Evolutionary conservation across 2,797 vertebrate species (phyloP).

Genomic region (Myripristis murdjan): DNA sequence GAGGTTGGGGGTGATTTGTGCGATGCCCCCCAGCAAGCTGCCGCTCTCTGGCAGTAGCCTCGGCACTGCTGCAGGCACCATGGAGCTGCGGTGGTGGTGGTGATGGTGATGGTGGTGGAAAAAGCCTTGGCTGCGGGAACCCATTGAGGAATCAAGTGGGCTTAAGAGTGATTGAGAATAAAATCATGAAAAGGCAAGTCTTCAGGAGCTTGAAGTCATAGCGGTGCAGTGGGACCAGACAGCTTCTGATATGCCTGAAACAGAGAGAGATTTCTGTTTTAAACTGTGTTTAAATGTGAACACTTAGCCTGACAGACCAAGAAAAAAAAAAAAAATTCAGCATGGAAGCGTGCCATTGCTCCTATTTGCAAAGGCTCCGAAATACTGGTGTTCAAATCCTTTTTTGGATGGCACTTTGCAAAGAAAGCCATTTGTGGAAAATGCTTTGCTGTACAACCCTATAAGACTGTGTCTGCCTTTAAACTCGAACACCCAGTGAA

Average conservation of each 20-base stretch:
- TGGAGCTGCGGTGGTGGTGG: slow-evolving; percentile 83
- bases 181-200: slow-evolving; percentile 29
- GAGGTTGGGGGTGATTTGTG: slow-evolving; percentile 95
- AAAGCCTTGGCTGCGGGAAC: slow-evolving; percentile 94
- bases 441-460: slow-evolving; percentile 7
- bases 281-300: slow-evolving; percentile 38
- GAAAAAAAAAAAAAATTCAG: slow-evolving; percentile 33
- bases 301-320: slow-evolving; percentile 32
- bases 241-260: slow-evolving; percentile 73
- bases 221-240: slow-evolving; percentile 29
- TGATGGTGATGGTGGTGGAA: slow-evolving; percentile 87
- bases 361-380: slow-evolving; percentile 34
- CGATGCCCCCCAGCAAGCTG: slow-evolving; percentile 92
- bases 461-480: slow-evolving; percentile 4
- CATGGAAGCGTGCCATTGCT: slow-evolving; percentile 44
- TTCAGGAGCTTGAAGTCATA: slow-evolving; percentile 77
- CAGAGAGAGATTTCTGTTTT: slow-evolving; percentile 56
- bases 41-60: slow-evolving; percentile 90
- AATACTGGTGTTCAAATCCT: slow-evolving; percentile 11
- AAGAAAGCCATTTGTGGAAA: slow-evolving; percentile 23
- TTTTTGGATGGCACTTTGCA: slow-evolving; percentile 6
- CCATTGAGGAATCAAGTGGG: slow-evolving; percentile 85
- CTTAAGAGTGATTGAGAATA: slow-evolving; percentile 20
- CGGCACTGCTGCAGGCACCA: slow-evolving; percentile 87
- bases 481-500: slow-evolving; percentile 3